Base-by-base conservation (phyloP, 2,797 vertebrate genomes). In the Garrulus glandarius region DNA sequence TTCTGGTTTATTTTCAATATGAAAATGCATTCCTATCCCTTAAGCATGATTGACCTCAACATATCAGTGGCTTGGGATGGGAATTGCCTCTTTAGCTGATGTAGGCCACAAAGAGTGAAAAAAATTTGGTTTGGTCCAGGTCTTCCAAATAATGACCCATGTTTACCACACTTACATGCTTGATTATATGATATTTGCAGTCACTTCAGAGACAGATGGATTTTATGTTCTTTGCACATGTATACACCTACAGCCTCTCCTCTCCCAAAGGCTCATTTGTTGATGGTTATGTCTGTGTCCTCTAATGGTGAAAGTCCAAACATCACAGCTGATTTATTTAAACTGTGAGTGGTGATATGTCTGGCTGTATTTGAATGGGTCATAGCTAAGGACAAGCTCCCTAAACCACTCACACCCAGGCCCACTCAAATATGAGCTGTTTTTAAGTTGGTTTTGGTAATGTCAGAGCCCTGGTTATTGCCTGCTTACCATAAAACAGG, bases 211-310 rank as follows among this genome's bases (percentile, higher is more conserved):
- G 55, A 50, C 36, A 79, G 36, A 37, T 5, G 17, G 24, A 64
- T 26, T 11, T 46, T 26, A 27, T 20, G 14, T 9, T 69, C 52
- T 49, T 52, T 36, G 10, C 77, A 29, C 16, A 6, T 43, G 13
- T 34, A 41, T 15, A 26, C 1, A 9, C 19, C 30, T 36, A 39
- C 5, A 34, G 37, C 29, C 26, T 75, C 32, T 84, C 11, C 24
- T 15, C 29, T 86, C 43, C 26, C 41, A 53, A 26, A 6, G 2
- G 43, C 24, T 91, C 3, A 0, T 46, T 76, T 13, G 29, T 15
- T 0, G 0, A 39, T 26, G 22, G 20, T 43, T 83, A 6, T 23
- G 17, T 13, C 32, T n/a, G 14, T 74, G 49, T 71, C 6, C 11
- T 39, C 24, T 44, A 16, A 43, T 30, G 4, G 10, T 20, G 49